Percentiles rank a stretch among this genome's conserved stretches.
These are phyloP conservation scores for Alca torda DNA, from an alignment of 2,797 vertebrate genomes.

Conservation along the genomic window DNA sequence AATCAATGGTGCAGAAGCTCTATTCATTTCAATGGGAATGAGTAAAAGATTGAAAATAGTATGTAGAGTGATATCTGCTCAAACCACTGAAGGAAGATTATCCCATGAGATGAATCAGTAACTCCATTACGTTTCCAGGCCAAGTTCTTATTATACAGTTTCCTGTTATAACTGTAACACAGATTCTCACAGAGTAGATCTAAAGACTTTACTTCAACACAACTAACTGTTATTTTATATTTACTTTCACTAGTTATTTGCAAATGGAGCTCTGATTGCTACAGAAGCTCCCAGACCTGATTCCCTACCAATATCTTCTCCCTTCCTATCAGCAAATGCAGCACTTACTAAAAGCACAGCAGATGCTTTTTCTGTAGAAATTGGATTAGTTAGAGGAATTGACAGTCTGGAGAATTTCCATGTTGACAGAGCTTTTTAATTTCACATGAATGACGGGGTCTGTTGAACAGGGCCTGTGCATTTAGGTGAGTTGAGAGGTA, in stretches of 20 bases:
- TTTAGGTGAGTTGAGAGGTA: not conserved
- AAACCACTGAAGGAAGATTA: not conserved
- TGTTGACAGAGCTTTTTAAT: constrained; percentile 34
- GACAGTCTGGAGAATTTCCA: not conserved
- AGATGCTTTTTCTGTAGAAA: constrained; percentile 6
- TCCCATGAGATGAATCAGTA: not conserved
- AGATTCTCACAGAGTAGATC: not conserved
- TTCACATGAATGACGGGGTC: not conserved
- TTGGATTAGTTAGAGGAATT: not conserved
- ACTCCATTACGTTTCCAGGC: not conserved
- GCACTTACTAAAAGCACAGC: not conserved
- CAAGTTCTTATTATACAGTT: not conserved
- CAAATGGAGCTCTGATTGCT: not conserved
- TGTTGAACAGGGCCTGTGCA: not conserved
- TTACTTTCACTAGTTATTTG: not conserved
- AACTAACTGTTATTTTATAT: not conserved
- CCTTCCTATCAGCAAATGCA: not conserved
- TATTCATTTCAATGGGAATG: not conserved
- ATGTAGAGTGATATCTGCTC: not conserved
- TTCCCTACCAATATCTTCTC: not conserved
- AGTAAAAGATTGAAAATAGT: not conserved
- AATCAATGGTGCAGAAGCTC: not conserved
- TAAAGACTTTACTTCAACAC: not conserved
- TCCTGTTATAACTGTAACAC: not conserved
- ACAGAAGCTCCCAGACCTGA: not conserved